phyloP scores from a whole-genome alignment of 1,140 invertebrate species.

The Microplitis mediator region DNA sequence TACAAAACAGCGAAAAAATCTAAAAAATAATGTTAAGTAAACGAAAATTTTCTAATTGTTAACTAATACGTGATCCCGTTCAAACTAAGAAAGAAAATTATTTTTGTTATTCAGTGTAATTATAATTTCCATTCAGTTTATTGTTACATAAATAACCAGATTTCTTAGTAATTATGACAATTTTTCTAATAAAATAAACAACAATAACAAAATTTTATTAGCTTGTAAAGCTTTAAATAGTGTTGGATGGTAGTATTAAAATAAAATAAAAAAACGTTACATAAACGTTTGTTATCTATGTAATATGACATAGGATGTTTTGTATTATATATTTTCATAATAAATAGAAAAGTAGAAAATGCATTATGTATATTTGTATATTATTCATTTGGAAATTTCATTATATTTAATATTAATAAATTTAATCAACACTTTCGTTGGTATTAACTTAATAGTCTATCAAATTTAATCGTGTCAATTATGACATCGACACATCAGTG shows the following conservation, averaged over 20 bases:
- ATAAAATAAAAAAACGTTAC: slow-evolving; percentile 58
- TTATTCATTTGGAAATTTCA: no score
- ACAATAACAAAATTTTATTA: slow-evolving; percentile 48
- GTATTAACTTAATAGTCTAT: no score
- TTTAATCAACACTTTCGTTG: no score
- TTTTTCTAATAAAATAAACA: slow-evolving; percentile 25
- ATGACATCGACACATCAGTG: no score
- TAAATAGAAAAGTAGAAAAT: slow-evolving; percentile 70
- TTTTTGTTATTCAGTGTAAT: no score
- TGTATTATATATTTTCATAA: slow-evolving; percentile 72
- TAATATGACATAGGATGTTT: slow-evolving; percentile 71
- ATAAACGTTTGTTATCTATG: slow-evolving; percentile 65
- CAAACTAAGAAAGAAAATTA: no score
- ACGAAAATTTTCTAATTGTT: no score
- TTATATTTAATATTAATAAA: no score
- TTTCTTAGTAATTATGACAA: not conserved
- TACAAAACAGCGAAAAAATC: slow-evolving; percentile 21
- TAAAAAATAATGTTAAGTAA: slow-evolving; percentile 7
- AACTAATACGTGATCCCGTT: no score
- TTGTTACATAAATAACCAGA: not conserved
- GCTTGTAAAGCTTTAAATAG: slow-evolving; percentile 54
- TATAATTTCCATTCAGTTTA: not conserved
- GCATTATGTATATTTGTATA: slow-evolving; percentile 48
- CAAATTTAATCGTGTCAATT: no score
- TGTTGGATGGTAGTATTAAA: slow-evolving; percentile 57